phyloP scores from a whole-genome alignment of 1,140 invertebrate genomes.

The Eulimnadia texana region DNA sequence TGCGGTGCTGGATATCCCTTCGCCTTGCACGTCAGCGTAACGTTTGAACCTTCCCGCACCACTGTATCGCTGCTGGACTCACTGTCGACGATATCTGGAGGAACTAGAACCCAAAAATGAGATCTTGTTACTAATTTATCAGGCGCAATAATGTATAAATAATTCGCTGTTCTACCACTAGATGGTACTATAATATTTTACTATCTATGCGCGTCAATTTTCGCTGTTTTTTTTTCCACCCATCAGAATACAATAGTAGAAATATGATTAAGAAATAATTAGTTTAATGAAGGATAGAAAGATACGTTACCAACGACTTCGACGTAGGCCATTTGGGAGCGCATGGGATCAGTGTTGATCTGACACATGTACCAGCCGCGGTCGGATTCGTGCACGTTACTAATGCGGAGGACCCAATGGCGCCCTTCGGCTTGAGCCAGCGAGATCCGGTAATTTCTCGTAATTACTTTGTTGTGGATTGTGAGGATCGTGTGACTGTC shows the following conservation, averaged over 20 bases:
- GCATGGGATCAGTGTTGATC: constrained; percentile 22
- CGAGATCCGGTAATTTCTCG: constrained; percentile 15
- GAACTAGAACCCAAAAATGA: too few species aligned
- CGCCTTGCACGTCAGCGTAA: constrained; percentile 53
- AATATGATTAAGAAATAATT: not conserved
- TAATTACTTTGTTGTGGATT: constrained; percentile 18
- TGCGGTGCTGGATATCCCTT: constrained; percentile 58
- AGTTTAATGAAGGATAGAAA: not conserved
- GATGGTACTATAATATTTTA: too few species aligned
- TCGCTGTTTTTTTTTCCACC: too few species aligned
- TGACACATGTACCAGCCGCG: constrained; percentile 51
- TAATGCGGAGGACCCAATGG: constrained; percentile 37
- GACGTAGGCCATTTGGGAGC: constrained; percentile 21
- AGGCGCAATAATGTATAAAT: not conserved
- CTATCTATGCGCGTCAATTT: too few species aligned
- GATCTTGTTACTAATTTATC: not conserved
- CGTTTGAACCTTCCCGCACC: constrained; percentile 67
- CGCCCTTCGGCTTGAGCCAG: constrained; percentile 12
- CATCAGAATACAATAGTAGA: too few species aligned
- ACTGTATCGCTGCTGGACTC: constrained; percentile 74
- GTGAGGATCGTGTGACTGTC: constrained; percentile 11
- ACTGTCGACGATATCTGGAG: constrained; percentile 62
- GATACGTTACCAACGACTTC: constrained; percentile 22
- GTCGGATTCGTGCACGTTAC: constrained; percentile 61
- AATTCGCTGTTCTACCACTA: too few species aligned